Conservation (phyloP, 2,797 vertebrate genomes). For the Ptychadena robeensis region DNA sequence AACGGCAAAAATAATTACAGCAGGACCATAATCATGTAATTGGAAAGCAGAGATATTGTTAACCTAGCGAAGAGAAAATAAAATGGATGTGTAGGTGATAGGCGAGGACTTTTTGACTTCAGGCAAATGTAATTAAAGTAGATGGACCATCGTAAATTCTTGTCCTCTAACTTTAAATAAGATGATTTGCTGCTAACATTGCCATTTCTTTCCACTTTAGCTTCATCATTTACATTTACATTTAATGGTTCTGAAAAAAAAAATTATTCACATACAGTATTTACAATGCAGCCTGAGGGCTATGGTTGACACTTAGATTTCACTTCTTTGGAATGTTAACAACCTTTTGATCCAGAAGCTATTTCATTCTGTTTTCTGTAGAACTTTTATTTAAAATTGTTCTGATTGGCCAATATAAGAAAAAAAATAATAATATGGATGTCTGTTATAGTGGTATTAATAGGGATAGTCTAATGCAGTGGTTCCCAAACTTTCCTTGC, state of each 20-base stretch:
- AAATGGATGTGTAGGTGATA: constrained; percentile 22
- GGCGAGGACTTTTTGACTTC: constrained; percentile 4
- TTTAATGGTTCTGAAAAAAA: background rate
- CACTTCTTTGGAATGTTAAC: background rate
- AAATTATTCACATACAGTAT: background rate
- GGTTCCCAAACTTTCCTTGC: too few species aligned
- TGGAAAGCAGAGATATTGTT: constrained; percentile 19
- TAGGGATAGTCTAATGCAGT: too few species aligned
- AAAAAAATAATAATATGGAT: too few species aligned
- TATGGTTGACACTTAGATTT: background rate
- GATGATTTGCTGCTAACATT: background rate
- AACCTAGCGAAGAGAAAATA: constrained; percentile 35
- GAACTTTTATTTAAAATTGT: too few species aligned
- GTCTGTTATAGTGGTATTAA: too few species aligned
- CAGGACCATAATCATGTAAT: constrained; percentile 36
- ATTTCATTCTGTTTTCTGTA: background rate
- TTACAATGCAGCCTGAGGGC: background rate
- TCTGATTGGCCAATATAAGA: too few species aligned
- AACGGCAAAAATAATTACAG: constrained; percentile 44
- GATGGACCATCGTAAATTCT: constrained; percentile 3
- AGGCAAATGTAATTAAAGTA: constrained; percentile 36
- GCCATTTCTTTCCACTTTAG: background rate
- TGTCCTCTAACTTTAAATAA: background rate
- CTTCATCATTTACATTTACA: background rate
- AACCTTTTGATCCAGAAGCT: background rate